Percentiles rank a stretch among this genome's conserved stretches.
These are phyloP conservation scores for Actenoides lindsayi DNA, from an alignment of 2,113 vertebrate genomes.

Conservation along the genomic window DNA sequence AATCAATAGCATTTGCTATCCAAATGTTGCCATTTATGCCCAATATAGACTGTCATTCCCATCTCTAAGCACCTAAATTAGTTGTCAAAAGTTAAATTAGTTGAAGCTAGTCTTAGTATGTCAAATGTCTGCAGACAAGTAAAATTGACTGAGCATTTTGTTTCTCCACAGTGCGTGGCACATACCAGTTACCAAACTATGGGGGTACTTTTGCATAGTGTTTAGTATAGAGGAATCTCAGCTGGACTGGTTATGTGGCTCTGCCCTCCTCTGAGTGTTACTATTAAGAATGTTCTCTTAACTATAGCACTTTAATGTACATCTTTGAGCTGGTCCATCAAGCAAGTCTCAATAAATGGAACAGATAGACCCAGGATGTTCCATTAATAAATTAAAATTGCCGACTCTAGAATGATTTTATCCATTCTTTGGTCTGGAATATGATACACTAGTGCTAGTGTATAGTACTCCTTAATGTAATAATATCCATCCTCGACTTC, in stretches of 20 bases:
- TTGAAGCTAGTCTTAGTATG: not conserved
- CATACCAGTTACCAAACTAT: not conserved
- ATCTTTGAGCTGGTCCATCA: not conserved
- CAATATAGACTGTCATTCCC: not conserved
- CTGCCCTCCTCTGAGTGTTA: not conserved
- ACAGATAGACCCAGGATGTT: not conserved
- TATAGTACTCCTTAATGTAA: not conserved
- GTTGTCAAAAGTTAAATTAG: not conserved
- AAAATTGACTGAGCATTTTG: not conserved
- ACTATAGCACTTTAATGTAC: not conserved
- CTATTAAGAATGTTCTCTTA: not conserved
- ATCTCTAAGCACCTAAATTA: not conserved
- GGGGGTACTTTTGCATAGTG: not conserved
- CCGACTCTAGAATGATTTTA: not conserved
- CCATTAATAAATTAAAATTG: not conserved
- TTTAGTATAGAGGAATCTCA: not conserved
- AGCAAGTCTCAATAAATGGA: not conserved
- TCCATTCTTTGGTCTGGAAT: not conserved
- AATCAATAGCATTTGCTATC: not conserved
- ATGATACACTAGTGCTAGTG: not conserved
- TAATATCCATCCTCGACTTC: not conserved
- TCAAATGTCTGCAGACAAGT: not conserved
- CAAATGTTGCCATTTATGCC: accelerated
- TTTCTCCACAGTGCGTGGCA: not conserved
- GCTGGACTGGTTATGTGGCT: not conserved